Evolutionary conservation across 2,113 vertebrate genomes (phyloP), one percentile per base, ranked within the genome.

Genomic region (Heteronetta atricapilla): DNA sequence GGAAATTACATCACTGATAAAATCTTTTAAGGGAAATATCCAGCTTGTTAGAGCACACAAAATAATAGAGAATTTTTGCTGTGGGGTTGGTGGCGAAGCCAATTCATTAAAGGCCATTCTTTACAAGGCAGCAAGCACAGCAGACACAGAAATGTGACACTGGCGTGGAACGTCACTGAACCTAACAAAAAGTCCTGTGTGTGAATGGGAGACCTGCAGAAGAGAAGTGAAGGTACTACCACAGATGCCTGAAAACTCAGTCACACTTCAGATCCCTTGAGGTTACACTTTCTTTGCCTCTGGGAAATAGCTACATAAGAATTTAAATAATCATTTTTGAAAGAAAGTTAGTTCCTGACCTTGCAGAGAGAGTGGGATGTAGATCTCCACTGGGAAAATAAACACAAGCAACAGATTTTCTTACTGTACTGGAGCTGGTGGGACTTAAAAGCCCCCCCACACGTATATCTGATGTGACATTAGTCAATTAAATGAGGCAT

Each of bases 1-100:
- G 86, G 79, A 95, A 96, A 63, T 94, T 96, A 86, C 56, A 90
- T 94, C 64, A 74, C 78, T 93, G 89, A 94, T 96, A 86, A 95
- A 97, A 84, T 94, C 63, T 85, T 68, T 88, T 77, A 92, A 94
- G 82, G 87, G 68, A 72, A 91, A 52, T 60, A 80, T 90, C 33
- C 26, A 33, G 70, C 70, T 44, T 11, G 3, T 89, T 91, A 25
- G 26, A 60, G 28, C 59, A 76, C 2, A 8, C 52, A 76, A 72
- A 62, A 33, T 52, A 88, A 52, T 11, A 59, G 44, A 59, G 44
- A 44, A 69, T 13, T 90, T 74, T 33, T 76, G n/a, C 46, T 59
- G 18, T 75, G 72, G 53, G 7, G 6, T 86, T 86, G 58, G 26
- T 38, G 10, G 16, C n/a, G n/a, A 91, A 78, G n/a, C 78, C 50